These are phyloP conservation scores for Beaufortia kweichowensis DNA, from an alignment of 2,113 vertebrate species.

Conservation along the genomic window DNA sequence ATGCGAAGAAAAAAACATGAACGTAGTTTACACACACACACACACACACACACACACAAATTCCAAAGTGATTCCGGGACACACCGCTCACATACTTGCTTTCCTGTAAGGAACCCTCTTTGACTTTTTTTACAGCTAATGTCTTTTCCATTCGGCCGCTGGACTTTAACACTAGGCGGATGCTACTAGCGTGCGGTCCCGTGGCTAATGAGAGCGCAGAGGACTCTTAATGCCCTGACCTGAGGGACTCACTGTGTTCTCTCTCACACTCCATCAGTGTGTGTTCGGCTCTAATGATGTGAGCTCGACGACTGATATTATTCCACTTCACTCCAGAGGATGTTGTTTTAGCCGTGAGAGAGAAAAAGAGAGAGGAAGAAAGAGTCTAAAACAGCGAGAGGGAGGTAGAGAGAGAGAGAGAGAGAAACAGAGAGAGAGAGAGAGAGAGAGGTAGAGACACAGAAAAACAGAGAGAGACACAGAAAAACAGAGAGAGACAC, in stretches of 20 bases:
- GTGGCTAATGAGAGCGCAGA: background rate
- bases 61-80: background rate
- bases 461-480: too few relatives aligned
- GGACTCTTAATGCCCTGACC: conserved; percentile 2
- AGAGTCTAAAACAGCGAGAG: background rate
- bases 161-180: background rate
- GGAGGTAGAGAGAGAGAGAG: background rate
- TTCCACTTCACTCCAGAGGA: conserved; percentile 56
- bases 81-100: background rate
- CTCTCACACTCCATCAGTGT: conserved; percentile 15
- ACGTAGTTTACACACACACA: too few relatives aligned
- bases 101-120: background rate
- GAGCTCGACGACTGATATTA: conserved; percentile 70
- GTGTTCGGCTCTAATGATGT: conserved; percentile 65
- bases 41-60: background rate
- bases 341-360: conserved; percentile 59
- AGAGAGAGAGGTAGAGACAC: too few relatives aligned
- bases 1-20: too few relatives aligned
- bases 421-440: too few relatives aligned
- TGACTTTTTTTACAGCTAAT: background rate
- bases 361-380: conserved; percentile 3
- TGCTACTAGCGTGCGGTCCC: background rate
- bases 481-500: too few relatives aligned
- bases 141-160: conserved; percentile 30
- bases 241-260: background rate